Conservation (phyloP, 2,113 vertebrate genomes). For the Theristicus caerulescens region DNA sequence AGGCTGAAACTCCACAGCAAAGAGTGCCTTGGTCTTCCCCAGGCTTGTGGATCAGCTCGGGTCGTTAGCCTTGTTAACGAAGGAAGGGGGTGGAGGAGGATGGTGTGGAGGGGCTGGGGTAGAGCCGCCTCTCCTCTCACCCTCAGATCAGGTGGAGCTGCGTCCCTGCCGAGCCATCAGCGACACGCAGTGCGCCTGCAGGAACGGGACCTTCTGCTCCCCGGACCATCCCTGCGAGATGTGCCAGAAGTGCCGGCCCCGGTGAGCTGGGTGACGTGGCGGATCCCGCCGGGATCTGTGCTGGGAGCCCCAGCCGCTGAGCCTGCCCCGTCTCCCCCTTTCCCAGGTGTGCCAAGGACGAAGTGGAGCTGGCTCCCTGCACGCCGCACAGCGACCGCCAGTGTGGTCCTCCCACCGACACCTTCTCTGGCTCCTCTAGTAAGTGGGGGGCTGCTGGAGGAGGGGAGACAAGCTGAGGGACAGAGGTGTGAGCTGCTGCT, state of each 20-base stretch:
- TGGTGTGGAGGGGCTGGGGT: neutral
- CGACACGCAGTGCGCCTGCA: slow-evolving; percentile 22
- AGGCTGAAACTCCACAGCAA: neutral
- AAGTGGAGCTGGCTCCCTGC: slow-evolving; percentile 1
- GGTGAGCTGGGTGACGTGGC: rapidly evolving
- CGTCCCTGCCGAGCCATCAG: neutral
- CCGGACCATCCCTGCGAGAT: slow-evolving; percentile 47
- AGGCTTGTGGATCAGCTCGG: rapidly evolving
- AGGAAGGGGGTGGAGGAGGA: neutral
- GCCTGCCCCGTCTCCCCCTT: rapidly evolving
- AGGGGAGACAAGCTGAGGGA: neutral
- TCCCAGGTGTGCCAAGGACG: neutral
- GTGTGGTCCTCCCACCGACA: neutral
- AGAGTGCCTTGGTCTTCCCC: neutral
- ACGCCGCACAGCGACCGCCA: neutral
- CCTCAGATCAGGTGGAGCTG: slow-evolving; percentile 38
- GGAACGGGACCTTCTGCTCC: slow-evolving; percentile 50
- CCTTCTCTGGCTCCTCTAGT: rapidly evolving
- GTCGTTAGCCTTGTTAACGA: rapidly evolving
- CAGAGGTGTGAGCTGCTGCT: neutral
- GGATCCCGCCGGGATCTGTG: rapidly evolving
- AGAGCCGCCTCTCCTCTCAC: neutral
- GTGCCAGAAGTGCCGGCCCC: slow-evolving; percentile 45
- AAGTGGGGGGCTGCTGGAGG: neutral
- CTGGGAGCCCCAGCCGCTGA: neutral